Evolutionary conservation across 2,113 vertebrate species (phyloP), one percentile per base, ranked within the genome.

Genomic region (Oryctolagus cuniculus): DNA sequence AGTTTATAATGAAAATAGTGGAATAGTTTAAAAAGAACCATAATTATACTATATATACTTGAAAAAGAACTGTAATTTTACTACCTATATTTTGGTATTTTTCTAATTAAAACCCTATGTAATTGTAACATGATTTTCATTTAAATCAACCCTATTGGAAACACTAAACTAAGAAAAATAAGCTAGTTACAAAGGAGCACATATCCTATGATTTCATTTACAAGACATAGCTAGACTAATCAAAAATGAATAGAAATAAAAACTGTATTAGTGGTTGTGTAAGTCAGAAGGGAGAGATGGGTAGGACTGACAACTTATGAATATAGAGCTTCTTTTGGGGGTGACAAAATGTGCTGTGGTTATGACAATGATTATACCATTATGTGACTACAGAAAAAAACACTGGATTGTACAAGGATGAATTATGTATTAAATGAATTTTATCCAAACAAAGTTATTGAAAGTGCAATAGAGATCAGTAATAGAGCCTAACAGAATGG

Each of bases 1-100:
- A 78, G 34, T 73, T 90, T 81, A 67, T 79, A 93, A 73, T 72
- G 24, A 77, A 94, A 96, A 73, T 19, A 93, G 24, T 90, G n/a
- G 17, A 69, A 66, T 6, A 58, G n/a, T 38, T 89, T n/a, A 75
- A 92, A 88, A 87, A 61, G 19, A 80, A 51, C 16, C 72, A 1
- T 22, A 85, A 34, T 53, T 85, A 88, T 10, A 63, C 22, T 69
- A 31, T 15, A 36, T 29, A 19, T 44, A 44, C 44, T 44, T 44
- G 44, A 44, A 44, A 44, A 44, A 44, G 6, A 44, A 44, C 44
- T 44, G 44, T 44, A 44, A 44, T 44, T 58, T 80, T 44, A 63
- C 61, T 10, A 44, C 61, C 73, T 31, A 78, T 0, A n/a, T 78
- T 80, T 85, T 84, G 34, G 3, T 91, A 21, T 63, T 82, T 80